A percentile compares a stretch with the other conserved stretches of the same genome.
Conservation (phyloP, 2,888 invertebrate genomes). For the Cryptocephalus primarius region DNA sequence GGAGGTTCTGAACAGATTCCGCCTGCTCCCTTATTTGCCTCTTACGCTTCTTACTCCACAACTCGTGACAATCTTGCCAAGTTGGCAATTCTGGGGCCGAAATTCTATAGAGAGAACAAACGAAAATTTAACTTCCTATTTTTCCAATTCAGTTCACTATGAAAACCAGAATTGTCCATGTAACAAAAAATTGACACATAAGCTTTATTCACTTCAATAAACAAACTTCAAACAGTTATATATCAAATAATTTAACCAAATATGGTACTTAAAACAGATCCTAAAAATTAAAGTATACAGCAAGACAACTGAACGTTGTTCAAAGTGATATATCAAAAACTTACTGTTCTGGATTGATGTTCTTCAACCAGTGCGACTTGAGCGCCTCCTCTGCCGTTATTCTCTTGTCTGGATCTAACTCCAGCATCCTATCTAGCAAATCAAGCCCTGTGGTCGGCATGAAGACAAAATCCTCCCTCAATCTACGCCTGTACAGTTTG, state of each 20-base stretch:
- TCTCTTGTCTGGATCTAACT: slow-evolving; percentile 86
- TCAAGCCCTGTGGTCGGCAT: slow-evolving; percentile 84
- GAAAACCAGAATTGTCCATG: too few species aligned
- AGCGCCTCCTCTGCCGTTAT: slow-evolving; percentile 92
- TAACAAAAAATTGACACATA: too few species aligned
- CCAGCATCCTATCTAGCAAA: slow-evolving; percentile 89
- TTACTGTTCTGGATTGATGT: slow-evolving; percentile 82
- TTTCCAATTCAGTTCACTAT: too few species aligned
- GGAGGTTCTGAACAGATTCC: slow-evolving; percentile 39
- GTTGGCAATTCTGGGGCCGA: slow-evolving; percentile 76
- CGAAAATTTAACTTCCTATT: too few species aligned
- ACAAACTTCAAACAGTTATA: too few species aligned
- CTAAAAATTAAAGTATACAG: too few species aligned
- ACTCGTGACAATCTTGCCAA: slow-evolving; percentile 98
- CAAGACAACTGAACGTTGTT: too few species aligned
- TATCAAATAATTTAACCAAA: too few species aligned
- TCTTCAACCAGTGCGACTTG: slow-evolving; percentile 83
- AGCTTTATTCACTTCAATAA: too few species aligned
- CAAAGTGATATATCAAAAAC: slow-evolving; percentile 29
- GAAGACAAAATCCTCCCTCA: slow-evolving; percentile 88
- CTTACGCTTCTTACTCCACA: slow-evolving; percentile 96
- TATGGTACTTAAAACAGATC: too few species aligned
- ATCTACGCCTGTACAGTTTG: slow-evolving; percentile 74
- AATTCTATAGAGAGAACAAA: slow-evolving; percentile 54
- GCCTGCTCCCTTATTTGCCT: slow-evolving; percentile 71